Percentiles rank a stretch among this genome's conserved stretches.
phyloP scores from a whole-genome alignment of 2,888 invertebrate species.

The Germaria angustata region DNA sequence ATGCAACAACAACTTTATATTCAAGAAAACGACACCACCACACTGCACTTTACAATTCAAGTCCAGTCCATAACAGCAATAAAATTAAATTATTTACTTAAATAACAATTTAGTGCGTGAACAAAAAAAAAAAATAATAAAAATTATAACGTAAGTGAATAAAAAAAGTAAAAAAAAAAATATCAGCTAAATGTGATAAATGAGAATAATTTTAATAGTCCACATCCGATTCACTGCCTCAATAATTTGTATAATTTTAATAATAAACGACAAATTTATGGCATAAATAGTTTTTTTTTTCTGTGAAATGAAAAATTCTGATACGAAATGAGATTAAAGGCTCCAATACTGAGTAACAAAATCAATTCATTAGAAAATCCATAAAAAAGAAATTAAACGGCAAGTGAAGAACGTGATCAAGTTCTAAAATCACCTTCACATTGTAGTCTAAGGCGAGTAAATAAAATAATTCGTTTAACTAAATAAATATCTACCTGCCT shows the following conservation, averaged over 20 bases:
- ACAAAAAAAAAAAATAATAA: slow-evolving; percentile 28
- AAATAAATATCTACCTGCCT: neutral
- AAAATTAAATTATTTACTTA: slow-evolving; percentile 28
- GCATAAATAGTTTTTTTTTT: neutral
- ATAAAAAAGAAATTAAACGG: neutral
- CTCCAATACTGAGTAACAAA: neutral
- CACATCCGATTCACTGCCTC: slow-evolving; percentile 45
- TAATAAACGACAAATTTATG: neutral
- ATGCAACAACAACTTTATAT: slow-evolving; percentile 31
- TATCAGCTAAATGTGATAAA: slow-evolving; percentile 27
- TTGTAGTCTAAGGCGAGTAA: neutral
- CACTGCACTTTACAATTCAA: neutral
- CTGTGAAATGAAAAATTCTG: neutral
- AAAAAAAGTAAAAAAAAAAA: slow-evolving; percentile 10
- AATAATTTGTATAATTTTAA: slow-evolving; percentile 10
- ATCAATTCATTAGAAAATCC: neutral
- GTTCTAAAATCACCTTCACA: neutral
- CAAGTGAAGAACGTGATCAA: neutral
- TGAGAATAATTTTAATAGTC: slow-evolving; percentile 47
- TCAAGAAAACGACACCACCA: slow-evolving; percentile 28
- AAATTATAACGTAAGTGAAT: slow-evolving; percentile 3
- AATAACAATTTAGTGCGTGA: slow-evolving; percentile 54
- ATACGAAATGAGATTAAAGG: slow-evolving; percentile 3
- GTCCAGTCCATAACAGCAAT: slow-evolving; percentile 17
- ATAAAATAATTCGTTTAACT: neutral